A percentile compares a stretch with the other conserved stretches of the same genome.
Conservation (phyloP, 1,140 invertebrate species). For the Chironomus tepperi region DNA sequence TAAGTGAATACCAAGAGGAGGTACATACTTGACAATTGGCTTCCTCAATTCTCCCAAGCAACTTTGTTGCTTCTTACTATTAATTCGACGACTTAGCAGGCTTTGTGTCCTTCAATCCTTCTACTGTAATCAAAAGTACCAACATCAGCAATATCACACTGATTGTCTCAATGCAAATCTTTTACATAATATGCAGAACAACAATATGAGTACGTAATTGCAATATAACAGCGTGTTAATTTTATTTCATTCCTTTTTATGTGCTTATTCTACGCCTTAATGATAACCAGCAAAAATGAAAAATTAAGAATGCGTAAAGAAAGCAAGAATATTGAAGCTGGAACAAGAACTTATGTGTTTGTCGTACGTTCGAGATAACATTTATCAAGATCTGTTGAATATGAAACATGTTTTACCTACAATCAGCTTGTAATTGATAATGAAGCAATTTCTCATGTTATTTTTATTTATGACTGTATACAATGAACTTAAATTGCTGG, state of each 20-base stretch:
- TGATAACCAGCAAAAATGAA: too few relatives aligned
- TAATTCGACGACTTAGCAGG: too few relatives aligned
- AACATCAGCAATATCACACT: neutral
- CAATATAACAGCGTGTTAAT: neutral
- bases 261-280: neutral
- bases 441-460: slow-evolving; percentile 19
- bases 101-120: too few relatives aligned
- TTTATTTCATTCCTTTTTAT: neutral
- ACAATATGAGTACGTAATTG: neutral
- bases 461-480: slow-evolving; percentile 1
- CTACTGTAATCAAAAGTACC: too few relatives aligned
- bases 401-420: neutral
- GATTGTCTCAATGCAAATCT: neutral
- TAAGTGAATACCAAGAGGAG: too few relatives aligned
- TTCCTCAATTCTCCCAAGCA: too few relatives aligned
- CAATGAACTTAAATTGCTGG: too few relatives aligned
- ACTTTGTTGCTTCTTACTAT: too few relatives aligned
- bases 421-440: slow-evolving; percentile 1
- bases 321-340: too few relatives aligned
- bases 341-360: too few relatives aligned
- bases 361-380: neutral
- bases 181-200: neutral
- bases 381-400: slow-evolving; percentile 9
- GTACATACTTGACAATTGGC: too few relatives aligned
- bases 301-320: too few relatives aligned